Base-by-base conservation (phyloP, 1,140 invertebrate species). In the Habropoda laboriosa region DNA sequence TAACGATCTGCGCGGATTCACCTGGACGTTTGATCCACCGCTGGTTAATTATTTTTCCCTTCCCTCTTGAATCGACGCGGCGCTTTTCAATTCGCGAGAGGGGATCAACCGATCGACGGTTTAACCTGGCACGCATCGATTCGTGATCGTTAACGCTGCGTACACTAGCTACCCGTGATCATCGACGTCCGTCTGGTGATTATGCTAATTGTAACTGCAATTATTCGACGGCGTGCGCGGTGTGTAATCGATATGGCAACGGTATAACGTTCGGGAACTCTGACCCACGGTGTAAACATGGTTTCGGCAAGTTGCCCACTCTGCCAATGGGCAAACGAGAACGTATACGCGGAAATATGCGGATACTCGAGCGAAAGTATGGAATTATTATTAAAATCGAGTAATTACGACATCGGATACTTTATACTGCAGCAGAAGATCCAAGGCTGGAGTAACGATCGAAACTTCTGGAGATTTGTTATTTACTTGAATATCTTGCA, bases 11-110 rank as follows among this genome's bases (percentile, higher is more conserved):
- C 68, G 38, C 51, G 40, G 53, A 71, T 58, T 45, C 38, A 16
- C 1, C 21, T 13, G 16, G 4, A 45, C 55, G 55, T 60, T 30
- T 10, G 27, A 18, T 10, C n/a, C 42, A 2, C 21, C 63, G n/a
- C 8, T n/a, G 42, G 71, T 49, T 61, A 57, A 73, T 58, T 73
- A 73, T 73, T 73, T 38, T 61, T 60, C 42, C 16, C 30, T 4
- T 30, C n/a, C n/a, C n/a, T n/a, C n/a, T n/a, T 30, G 12, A 21
- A 27, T 35, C 47, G 18, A 8, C 0, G 10, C 47, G 18, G 3
- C 0, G 10, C 16, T 68, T 68, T 68, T 51, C 66, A 68, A 68
- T 68, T 38, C 27, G 32, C 3, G 21, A n/a, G n/a, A n/a, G 47
- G 7, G 24, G 24, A 42, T 27, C 27, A 68, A 32, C 61, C 40